Base-by-base conservation (phyloP, 1,140 invertebrate species). In the Micrasema minimum region DNA sequence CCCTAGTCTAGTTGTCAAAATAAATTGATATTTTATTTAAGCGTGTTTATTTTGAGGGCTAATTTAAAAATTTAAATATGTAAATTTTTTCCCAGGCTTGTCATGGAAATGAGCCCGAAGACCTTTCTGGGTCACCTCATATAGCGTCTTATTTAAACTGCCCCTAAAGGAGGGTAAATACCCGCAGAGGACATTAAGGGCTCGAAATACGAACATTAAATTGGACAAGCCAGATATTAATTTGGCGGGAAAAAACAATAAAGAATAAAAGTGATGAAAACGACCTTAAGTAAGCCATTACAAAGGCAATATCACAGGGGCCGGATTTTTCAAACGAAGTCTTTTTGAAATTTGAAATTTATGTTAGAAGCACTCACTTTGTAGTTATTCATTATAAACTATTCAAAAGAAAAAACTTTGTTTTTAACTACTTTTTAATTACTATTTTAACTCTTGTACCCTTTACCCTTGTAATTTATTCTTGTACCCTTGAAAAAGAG, bases 181-280 rank as follows among this genome's bases (percentile, higher is more conserved):
- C 26, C 50, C 26, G 12, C n/a, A 53, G 26, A 53, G 26, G 50
- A 26, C 50, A 53, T 53, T 53, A 53, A 31, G 23, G 10, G 14
- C 20, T 22, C 50, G 23, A 53, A 53, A 53, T 26, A 31, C 23
- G 23, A 14, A 18, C 55, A 59, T 43, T 59, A 59, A 41, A 22
- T 23, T 3, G n/a, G 55, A 59, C 18, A 53, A 41, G 26, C 53
- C 53, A 5, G 22, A 62, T 45, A 62, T 62, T 62, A 62, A 45
- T 64, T 64, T 46, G 16, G 59, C 23, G 41, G 43, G 59, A 64
- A 64, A 46, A 64, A 64, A 64, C 43, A 59, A 64, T 64, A 64
- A 64, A 31, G 59, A 46, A 46, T 46, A 46, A 46, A 23, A 46
- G 22, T 16, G 22, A 46, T 22, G 41, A 45, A 46, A 48, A 45